Evolutionary conservation across 2,888 invertebrate genomes (phyloP), one percentile per base, ranked within the genome.

Genomic region (Caenorhabditis wallacei): DNA sequence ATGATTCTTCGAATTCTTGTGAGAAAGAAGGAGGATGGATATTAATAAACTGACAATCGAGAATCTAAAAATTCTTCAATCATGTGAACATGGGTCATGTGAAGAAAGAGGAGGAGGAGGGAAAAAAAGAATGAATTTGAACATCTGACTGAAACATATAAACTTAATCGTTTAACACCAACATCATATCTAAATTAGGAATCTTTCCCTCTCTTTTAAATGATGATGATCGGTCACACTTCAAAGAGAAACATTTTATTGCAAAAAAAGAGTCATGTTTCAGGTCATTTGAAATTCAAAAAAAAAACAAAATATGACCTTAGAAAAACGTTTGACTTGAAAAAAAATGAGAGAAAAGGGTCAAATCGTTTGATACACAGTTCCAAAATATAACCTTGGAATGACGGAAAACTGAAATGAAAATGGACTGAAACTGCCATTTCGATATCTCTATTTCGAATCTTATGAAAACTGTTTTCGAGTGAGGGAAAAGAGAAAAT

Each of bases 151-250:
- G 59, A 24, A 61, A 61, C 10, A 22, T 20, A 13, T 37, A 40
- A 59, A 59, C 59, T 40, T 59, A 59, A 59, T 59, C 59, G 59
- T 37, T 18, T 35, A 40, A 40, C 30, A 30, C 2, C 40, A 59
- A 40, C 59, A 59, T 59, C 30, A 40, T 72, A 72, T 72, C 72
- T 72, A 72, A 63, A 54, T 63, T 40, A 26, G 63, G 72, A 63
- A 72, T 72, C 72, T 53, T 22, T n/a, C n/a, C n/a, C n/a, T n/a
- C n/a, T n/a, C n/a, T n/a, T n/a, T n/a, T n/a, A n/a, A n/a, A n/a
- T 48, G 35, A 48, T 35, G 20, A 16, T 7, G 22, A 26, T 26
- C 48, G 70, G 57, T 57, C 57, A 57, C 56, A 59, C 59, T 40
- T 59, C 59, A 59, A 59, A 59, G 22, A 35, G 20, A 59, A 2